Evolutionary conservation across 2,888 invertebrate genomes (phyloP).

Genomic region (Ichneumoninae sp.): DNA sequence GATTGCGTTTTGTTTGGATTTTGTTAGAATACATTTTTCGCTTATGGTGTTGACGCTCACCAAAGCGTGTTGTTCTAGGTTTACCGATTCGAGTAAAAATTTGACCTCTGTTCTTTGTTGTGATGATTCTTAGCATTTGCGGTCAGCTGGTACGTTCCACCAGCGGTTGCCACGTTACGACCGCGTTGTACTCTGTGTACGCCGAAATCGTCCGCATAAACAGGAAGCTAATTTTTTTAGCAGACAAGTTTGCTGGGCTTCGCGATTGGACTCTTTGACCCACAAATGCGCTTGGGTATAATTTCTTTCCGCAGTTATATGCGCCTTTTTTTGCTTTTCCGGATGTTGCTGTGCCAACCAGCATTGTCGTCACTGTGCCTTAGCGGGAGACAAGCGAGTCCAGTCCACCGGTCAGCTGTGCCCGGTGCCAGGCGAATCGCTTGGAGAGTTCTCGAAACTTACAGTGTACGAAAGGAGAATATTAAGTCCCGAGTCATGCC

Average conservation of each 20-base stretch:
- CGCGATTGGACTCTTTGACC: not conserved
- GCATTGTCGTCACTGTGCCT: conserved; percentile 1
- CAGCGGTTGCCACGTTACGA: not conserved
- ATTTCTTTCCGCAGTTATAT: not conserved
- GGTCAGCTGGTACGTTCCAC: not conserved
- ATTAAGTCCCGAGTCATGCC: conserved; percentile 2
- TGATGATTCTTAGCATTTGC: not conserved
- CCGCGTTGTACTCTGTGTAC: not conserved
- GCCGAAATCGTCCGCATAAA: conserved; percentile 28
- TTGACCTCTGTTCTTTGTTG: conserved; percentile 42
- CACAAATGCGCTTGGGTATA: not conserved
- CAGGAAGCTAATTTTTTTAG: conserved; percentile 49
- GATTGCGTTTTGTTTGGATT: no score
- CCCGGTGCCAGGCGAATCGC: not conserved
- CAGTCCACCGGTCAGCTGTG: not conserved
- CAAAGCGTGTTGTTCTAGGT: not conserved
- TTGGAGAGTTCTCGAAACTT: conserved; percentile 11
- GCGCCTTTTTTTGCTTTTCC: not conserved
- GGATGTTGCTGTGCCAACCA: not conserved
- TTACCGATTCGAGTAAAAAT: conserved; percentile 18
- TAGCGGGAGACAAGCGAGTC: not conserved
- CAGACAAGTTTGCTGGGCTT: conserved; percentile 18
- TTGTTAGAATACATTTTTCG: no score
- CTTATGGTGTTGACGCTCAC: no score
- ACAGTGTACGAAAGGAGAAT: not conserved